These are phyloP conservation scores for Mercenaria mercenaria DNA, from an alignment of 1,140 invertebrate genomes.

Conservation along the genomic window DNA sequence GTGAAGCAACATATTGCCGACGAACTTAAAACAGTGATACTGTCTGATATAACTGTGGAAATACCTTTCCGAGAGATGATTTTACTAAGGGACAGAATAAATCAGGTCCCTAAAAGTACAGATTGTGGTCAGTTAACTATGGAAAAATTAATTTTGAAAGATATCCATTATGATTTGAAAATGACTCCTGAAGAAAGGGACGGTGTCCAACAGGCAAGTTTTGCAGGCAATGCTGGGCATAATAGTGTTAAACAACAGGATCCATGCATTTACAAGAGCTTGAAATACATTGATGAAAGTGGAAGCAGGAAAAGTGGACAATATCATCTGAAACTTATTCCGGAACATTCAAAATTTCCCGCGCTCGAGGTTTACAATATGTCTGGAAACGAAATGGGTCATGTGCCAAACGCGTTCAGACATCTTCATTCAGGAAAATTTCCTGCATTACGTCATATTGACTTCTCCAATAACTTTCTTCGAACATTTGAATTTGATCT, in stretches of 20 bases:
- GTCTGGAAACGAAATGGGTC: slow-evolving; percentile 49
- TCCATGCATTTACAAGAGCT: slow-evolving; percentile 26
- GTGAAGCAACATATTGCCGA: not conserved
- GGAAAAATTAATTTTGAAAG: slow-evolving; percentile 26
- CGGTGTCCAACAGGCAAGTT: not conserved
- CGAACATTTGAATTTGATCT: slow-evolving; percentile 54
- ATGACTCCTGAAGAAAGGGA: slow-evolving; percentile 59
- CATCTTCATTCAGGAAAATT: slow-evolving; percentile 54
- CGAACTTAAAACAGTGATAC: slow-evolving; percentile 23
- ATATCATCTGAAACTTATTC: slow-evolving; percentile 57
- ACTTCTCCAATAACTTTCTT: slow-evolving; percentile 55
- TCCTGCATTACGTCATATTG: slow-evolving; percentile 39
- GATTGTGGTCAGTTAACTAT: slow-evolving; percentile 58
- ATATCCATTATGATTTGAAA: slow-evolving; percentile 52
- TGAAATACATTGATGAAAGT: slow-evolving; percentile 61
- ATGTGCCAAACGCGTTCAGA: slow-evolving; percentile 38
- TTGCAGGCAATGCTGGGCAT: not conserved
- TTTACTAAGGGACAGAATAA: not conserved
- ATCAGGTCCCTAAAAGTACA: slow-evolving; percentile 14
- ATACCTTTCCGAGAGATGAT: slow-evolving; percentile 25
- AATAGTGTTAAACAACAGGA: not conserved
- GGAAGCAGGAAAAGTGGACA: slow-evolving; percentile 57
- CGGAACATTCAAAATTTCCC: slow-evolving; percentile 53
- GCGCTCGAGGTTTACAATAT: slow-evolving; percentile 57
- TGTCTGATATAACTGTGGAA: slow-evolving; percentile 31